phyloP scores from a whole-genome alignment of 2,888 invertebrate genomes.

The Pherbina coryleti region DNA sequence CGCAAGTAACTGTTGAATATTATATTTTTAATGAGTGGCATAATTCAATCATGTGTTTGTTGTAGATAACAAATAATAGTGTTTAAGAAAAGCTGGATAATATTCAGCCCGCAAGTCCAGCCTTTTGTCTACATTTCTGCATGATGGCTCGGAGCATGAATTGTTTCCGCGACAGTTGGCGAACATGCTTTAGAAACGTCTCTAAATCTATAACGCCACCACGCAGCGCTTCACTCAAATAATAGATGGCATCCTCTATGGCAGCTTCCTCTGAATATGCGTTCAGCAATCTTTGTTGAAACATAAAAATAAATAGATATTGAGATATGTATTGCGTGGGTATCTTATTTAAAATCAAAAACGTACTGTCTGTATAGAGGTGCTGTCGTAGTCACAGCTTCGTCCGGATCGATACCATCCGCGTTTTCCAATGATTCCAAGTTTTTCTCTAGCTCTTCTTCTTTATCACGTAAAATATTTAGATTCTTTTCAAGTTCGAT shows the following conservation, averaged over 20 bases:
- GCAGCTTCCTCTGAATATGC: conserved; percentile 98
- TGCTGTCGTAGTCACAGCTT: conserved; percentile 95
- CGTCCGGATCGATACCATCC: conserved; percentile 91
- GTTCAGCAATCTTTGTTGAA: conserved; percentile 80
- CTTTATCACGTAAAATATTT: conserved; percentile 85
- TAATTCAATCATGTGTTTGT: not conserved
- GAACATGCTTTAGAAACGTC: conserved; percentile 95
- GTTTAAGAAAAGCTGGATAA: not conserved
- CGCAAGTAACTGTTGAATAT: conserved; percentile 33
- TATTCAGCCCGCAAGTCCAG: conserved; percentile 81
- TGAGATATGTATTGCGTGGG: not conserved
- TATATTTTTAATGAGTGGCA: conserved; percentile 18
- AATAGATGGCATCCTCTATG: conserved; percentile 98
- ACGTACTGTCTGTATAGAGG: conserved; percentile 94
- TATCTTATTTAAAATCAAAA: conserved; percentile 12
- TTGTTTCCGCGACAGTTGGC: conserved; percentile 93
- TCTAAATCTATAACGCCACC: conserved; percentile 95
- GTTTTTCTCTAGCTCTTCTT: conserved; percentile 85
- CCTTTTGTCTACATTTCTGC: conserved; percentile 96
- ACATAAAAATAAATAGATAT: not conserved
- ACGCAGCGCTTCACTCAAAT: conserved; percentile 94
- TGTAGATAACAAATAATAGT: not conserved
- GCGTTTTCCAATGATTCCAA: conserved; percentile 82
- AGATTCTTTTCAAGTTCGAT: conserved; percentile 88
- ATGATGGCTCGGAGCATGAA: conserved; percentile 96